Base-by-base conservation (phyloP, 2,888 invertebrate genomes). In the Aromia moschata region DNA sequence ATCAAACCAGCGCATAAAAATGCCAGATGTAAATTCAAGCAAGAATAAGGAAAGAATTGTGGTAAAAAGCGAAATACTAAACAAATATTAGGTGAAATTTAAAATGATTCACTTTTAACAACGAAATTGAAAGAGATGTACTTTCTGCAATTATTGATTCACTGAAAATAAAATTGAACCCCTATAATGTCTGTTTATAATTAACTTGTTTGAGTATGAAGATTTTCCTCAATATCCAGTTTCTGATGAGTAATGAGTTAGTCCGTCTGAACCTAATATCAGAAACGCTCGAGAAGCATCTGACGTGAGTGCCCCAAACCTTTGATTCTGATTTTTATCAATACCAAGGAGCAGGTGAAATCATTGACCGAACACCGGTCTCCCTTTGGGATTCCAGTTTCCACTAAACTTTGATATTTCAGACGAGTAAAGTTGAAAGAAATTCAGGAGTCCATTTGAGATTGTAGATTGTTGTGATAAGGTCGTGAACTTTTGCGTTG, bases 401-500 rank as follows among this genome's bases (percentile, higher is more conserved):
- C 12, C 33, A 20, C 17, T 40, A 59, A 58, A 51, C 52, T 56
- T 40, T 51, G 43, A 51, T 58, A 53, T 59, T 57, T 55, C 47
- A 38, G 47, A 31, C 45, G 33, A 17, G 40, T 38, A 20, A 58
- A 53, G 49, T 43, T 46, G 30, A 47, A 25, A 43, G 56, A 47
- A 36, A 56, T 43, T 20, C 25, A 18, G 43, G 14, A 25, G 11
- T 14, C 43, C 43, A 56, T 62, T 58, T 30, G 11, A n/a, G 17
- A 41, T 53, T 62, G 52, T 53, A 31, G 40, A 56, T 62, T 53
- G 56, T 33, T 49, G 25, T 46, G 40, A 61, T 61, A 54, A 51
- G 54, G 57, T 37, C 40, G 54, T 37, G 45, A 60, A 61, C 51
- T 58, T 40, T 17, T 11, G 15, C 33, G 31, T 16, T 12, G 15